Base-by-base conservation (phyloP, 2,113 vertebrate species). In the Sakesphorus luctuosus region DNA sequence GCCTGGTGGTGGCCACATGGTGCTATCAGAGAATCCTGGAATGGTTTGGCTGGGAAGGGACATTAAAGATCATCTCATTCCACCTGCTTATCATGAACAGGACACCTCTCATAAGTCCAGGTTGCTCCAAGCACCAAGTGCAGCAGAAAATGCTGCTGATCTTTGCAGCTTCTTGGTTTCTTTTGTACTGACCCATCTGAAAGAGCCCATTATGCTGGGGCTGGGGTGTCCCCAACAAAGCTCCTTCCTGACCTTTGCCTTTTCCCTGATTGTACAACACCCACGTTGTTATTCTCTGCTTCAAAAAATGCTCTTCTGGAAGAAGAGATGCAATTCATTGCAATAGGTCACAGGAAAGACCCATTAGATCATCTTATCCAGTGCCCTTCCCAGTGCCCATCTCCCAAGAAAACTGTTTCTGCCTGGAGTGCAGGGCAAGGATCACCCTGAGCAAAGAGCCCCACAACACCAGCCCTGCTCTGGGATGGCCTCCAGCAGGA, bases 401-500 rank as follows among this genome's bases (percentile, higher is more conserved):
- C 89, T 82, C 93, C 83, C 0, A 3, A 84, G 84, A 88, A 59
- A 66, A 13, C 46, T 20, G 10, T 17, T 78, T 13, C 47, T 90
- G 89, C 10, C 75, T 59, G 71, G 36, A 44, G 43, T 18, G 75
- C 50, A 13, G 92, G 93, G 29, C 88, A 85, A 2, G 89, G 85
- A 62, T 87, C 76, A 69, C 66, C 61, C 85, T 3, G 61, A 86
- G 82, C 81, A 82, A 23, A 67, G 84, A 6, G 3, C 28, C 18
- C 78, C 11, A 6, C 28, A 7, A 3, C 33, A 5, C 8, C 77
- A 80, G 4, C 44, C 26, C 67, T 65, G 71, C 17, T 1, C 36
- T 14, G 84, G 50, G 36, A 13, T 0, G 0, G 55, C 15, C 52
- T 68, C 8, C 10, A 13, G 5, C 0, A 0, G 25, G 31, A 12